A percentile compares a stretch with the other conserved stretches of the same genome.
phyloP scores from a whole-genome alignment of 92 coral and sea anemone genomes.

The Siderastrea radians region DNA sequence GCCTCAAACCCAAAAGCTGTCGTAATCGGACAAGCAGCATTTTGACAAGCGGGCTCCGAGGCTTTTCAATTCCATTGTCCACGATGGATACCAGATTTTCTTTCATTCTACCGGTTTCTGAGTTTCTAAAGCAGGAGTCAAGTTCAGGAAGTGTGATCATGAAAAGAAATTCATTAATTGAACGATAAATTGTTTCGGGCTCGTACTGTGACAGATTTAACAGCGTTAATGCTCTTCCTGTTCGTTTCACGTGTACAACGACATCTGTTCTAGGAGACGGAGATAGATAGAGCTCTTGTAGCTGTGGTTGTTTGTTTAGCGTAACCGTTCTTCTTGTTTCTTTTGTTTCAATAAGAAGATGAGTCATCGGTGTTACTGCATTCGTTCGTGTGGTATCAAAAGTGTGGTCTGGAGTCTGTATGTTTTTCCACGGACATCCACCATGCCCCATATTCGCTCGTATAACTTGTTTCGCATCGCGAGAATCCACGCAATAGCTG shows the following conservation, averaged over 20 bases:
- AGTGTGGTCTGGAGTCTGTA: conserved; percentile 60
- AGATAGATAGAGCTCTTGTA: conserved; percentile 51
- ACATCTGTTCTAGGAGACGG: conserved; percentile 40
- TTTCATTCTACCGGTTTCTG: conserved; percentile 37
- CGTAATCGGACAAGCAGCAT: conserved; percentile 51
- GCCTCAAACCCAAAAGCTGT: conserved; percentile 37
- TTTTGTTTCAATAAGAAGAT: conserved; percentile 49
- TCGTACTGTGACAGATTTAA: conserved; percentile 51
- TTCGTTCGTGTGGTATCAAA: conserved; percentile 66
- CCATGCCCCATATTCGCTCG: conserved; percentile 55
- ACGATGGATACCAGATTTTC: conserved; percentile 42
- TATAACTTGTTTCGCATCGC: conserved; percentile 62
- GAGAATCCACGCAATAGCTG: conserved; percentile 48
- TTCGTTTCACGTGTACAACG: conserved; percentile 45
- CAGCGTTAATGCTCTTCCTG: conserved; percentile 45
- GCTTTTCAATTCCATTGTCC: conserved; percentile 49
- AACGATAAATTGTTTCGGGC: conserved; percentile 56
- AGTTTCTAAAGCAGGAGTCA: conserved; percentile 45
- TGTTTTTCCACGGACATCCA: conserved; percentile 53
- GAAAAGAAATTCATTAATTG: conserved; percentile 47
- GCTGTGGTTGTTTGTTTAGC: conserved; percentile 23
- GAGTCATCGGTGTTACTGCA: conserved; percentile 59
- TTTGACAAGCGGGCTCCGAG: conserved; percentile 64
- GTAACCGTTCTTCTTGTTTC: conserved; percentile 31
- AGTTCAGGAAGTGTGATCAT: conserved; percentile 49